A percentile compares a stretch with the other conserved stretches of the same genome.
These are phyloP conservation scores for Vulpes vulpes DNA, from an alignment of 2,113 vertebrate genomes.

Conservation along the genomic window DNA sequence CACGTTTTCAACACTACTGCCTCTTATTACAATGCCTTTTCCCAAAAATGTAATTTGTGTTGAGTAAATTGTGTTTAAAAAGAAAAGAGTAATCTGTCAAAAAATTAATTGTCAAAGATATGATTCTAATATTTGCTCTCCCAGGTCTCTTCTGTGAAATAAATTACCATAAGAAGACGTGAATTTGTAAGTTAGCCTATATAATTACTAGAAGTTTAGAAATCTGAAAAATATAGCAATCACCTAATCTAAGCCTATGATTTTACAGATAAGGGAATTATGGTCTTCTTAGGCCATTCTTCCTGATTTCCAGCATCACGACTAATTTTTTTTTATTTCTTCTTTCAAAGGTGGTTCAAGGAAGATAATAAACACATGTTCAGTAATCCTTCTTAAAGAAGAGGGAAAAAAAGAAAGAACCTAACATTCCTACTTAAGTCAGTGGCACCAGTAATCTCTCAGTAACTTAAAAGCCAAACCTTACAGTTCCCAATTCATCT, in stretches of 20 bases:
- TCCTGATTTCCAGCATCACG: background rate
- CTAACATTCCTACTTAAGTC: background rate
- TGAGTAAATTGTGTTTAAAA: background rate
- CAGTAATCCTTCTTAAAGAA: background rate
- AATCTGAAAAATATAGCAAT: background rate
- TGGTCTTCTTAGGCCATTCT: background rate
- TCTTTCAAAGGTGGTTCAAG: background rate
- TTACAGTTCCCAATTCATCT: background rate
- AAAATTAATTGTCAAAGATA: background rate
- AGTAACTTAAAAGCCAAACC: background rate
- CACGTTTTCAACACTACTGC: background rate
- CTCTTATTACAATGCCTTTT: background rate
- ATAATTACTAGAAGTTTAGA: slow-evolving; percentile 33
- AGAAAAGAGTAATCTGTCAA: background rate
- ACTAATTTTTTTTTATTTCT: slow-evolving; percentile 6
- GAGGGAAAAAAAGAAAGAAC: background rate
- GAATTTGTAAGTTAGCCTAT: background rate
- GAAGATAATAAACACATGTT: background rate
- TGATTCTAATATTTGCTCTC: background rate
- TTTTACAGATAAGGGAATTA: slow-evolving; percentile 36
- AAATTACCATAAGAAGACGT: background rate
- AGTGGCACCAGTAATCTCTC: background rate
- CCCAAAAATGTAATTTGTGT: background rate
- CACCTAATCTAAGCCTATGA: background rate
- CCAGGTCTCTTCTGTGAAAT: background rate